Evolutionary conservation across 1,140 invertebrate species (phyloP), one percentile per base, ranked within the genome.

Genomic region (Manduca sexta): DNA sequence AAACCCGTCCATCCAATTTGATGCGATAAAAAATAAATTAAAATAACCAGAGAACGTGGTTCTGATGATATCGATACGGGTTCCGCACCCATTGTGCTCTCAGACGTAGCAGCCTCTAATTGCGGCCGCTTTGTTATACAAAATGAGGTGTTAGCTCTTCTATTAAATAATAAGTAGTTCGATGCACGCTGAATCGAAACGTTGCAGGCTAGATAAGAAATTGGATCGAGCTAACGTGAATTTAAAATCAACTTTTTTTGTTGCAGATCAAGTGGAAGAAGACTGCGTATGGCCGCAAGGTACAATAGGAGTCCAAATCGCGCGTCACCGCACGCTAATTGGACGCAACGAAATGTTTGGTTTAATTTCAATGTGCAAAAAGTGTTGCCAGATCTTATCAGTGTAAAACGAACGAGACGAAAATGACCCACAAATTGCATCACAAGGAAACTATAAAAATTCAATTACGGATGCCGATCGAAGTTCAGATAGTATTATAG

Each of bases 91-190:
- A 82, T 84, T 84, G 80, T 84, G 54, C 67, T 67, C 54, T 65
- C 42, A 56, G 58, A 74, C 65, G 68, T 70, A 65, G 77, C 64
- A 81, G 69, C 59, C 72, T 74, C 71, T 81, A 84, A 84, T 84
- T 83, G 77, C 72, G 71, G 74, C 49, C 42, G 66, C 76, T 84
- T 84, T 84, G 79, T 83, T 79, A 81, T 71, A 81, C 69, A 81
- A 83, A 84, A 84, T 83, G 79, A 83, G 74, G 79, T 85, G 82
- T 83, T 83, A 83, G 72, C 69, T 77, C 69, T 82, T 74, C 70
- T 80, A 81, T 85, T 83, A 78, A 78, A 79, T 82, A 81, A 80
- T 80, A 81, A 82, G 67, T 75, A 68, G 72, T 76, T 76, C 54
- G 69, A 72, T 74, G 52, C 58, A 55, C 47, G 39, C 57, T 53